Evolutionary conservation across 30 jellyfish, hydroid and myxozoan species (phyloP).

Genomic region (Turritopsis dohrnii): DNA sequence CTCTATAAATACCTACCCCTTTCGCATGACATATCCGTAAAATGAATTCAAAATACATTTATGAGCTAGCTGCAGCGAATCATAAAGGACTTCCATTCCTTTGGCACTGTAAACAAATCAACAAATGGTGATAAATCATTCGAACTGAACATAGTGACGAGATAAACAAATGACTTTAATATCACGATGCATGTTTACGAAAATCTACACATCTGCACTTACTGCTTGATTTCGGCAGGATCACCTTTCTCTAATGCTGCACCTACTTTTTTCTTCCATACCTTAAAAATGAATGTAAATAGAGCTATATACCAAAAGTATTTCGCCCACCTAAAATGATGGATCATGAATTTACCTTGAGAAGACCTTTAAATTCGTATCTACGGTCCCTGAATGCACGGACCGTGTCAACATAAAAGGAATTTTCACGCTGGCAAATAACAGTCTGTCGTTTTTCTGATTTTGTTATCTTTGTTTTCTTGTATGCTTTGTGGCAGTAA

Average conservation of each 20-base stretch:
- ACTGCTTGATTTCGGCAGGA: constrained; percentile 94
- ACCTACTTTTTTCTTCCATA: constrained; percentile 88
- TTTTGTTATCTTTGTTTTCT: constrained; percentile 57
- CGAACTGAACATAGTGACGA: too few relatives aligned
- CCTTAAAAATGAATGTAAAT: constrained; percentile 27
- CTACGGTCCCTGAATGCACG: constrained; percentile 95
- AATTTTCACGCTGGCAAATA: constrained; percentile 90
- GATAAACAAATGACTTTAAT: too few relatives aligned
- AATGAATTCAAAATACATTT: constrained; percentile 95
- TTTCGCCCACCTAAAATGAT: not conserved
- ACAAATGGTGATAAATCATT: not conserved
- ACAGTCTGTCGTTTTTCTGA: constrained; percentile 69
- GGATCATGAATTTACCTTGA: constrained; percentile 35
- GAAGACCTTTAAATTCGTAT: constrained; percentile 91
- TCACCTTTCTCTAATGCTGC: constrained; percentile 91
- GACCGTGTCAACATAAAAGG: constrained; percentile 94
- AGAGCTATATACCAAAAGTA: not conserved
- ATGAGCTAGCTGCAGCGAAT: constrained; percentile 98
- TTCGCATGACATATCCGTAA: constrained; percentile 98
- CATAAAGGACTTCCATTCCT: constrained; percentile 97
- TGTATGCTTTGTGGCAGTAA: constrained; percentile 89
- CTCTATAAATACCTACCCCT: constrained; percentile 60
- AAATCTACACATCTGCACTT: constrained; percentile 9
- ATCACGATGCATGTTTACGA: too few relatives aligned
- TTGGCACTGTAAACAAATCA: constrained; percentile 52